Conservation (phyloP, 2,797 vertebrate genomes). For the Sebastolobus altivelis region DNA sequence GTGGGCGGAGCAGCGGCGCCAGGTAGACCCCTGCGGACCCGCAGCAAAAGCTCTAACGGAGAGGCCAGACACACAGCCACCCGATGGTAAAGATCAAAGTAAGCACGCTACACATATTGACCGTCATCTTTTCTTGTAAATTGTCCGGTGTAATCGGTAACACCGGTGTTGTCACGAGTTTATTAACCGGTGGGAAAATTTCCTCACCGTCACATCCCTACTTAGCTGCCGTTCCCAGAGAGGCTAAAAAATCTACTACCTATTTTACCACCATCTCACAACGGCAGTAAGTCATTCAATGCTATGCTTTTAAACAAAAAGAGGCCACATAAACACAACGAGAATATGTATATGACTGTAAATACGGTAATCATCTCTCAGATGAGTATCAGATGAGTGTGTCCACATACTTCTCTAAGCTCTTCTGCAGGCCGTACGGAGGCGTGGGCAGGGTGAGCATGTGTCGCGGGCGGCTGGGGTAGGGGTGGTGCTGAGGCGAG, state of each 20-base stretch:
- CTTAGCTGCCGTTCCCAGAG: not conserved
- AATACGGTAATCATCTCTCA: not conserved
- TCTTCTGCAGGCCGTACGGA: slow-evolving; percentile 89
- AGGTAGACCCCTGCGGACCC: too few species aligned
- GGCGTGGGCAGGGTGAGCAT: slow-evolving; percentile 91
- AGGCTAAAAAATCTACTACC: not conserved
- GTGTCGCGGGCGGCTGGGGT: slow-evolving; percentile 88
- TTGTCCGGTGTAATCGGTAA: too few species aligned
- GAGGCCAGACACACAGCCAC: too few species aligned
- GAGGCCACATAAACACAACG: not conserved
- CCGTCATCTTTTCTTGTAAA: too few species aligned
- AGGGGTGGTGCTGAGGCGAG: slow-evolving; percentile 90
- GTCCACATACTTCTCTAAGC: slow-evolving; percentile 90
- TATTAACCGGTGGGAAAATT: too few species aligned
- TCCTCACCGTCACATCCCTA: not conserved
- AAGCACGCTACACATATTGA: too few species aligned
- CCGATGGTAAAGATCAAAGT: too few species aligned
- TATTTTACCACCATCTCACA: not conserved
- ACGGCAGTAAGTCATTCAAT: not conserved
- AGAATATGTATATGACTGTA: not conserved
- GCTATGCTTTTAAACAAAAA: not conserved
- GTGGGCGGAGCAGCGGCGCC: too few species aligned
- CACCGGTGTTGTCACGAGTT: too few species aligned
- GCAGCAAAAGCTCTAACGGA: too few species aligned
- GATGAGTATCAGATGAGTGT: not conserved